Percentiles rank a stretch among this genome's conserved stretches.
These are phyloP conservation scores for Chymomyza costata DNA, from an alignment of 1,140 invertebrate species.

Conservation along the genomic window DNA sequence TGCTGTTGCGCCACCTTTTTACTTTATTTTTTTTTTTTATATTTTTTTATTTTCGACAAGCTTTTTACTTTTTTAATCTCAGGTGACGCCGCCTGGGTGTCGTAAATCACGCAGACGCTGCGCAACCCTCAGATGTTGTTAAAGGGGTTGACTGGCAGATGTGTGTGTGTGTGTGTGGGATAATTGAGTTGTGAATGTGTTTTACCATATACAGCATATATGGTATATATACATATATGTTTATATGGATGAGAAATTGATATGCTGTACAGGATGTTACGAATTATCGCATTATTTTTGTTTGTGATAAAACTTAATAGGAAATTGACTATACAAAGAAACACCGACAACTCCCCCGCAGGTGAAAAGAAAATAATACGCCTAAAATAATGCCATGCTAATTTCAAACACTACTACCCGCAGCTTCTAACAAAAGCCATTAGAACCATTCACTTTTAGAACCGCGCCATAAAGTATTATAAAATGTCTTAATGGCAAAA, in stretches of 20 bases:
- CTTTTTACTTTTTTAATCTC: slow-evolving; percentile 74
- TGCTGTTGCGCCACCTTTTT: slow-evolving; percentile 19
- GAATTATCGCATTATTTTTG: slow-evolving; percentile 57
- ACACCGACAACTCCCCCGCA: too few relatives aligned
- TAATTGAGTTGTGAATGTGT: slow-evolving; percentile 68
- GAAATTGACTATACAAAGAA: not conserved
- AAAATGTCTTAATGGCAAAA: slow-evolving; percentile 71
- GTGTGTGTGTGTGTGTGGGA: slow-evolving; percentile 41
- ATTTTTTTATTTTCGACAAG: slow-evolving; percentile 54
- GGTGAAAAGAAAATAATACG: too few relatives aligned
- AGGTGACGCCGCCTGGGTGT: slow-evolving; percentile 74
- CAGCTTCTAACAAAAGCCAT: slow-evolving; percentile 25
- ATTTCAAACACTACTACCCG: slow-evolving; percentile 17
- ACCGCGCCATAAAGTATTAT: slow-evolving; percentile 61
- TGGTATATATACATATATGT: slow-evolving; percentile 6
- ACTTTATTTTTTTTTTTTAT: slow-evolving; percentile 22
- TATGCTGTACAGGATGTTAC: slow-evolving; percentile 54
- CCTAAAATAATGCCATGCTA: too few relatives aligned
- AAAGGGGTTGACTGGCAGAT: slow-evolving; percentile 40
- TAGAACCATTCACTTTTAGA: slow-evolving; percentile 42
- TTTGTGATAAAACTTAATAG: slow-evolving; percentile 28
- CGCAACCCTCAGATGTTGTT: slow-evolving; percentile 17
- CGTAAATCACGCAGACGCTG: slow-evolving; percentile 63
- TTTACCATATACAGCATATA: slow-evolving; percentile 30
- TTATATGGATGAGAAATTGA: slow-evolving; percentile 40